Evolutionary conservation across 2,797 vertebrate genomes (phyloP).

Genomic region (Simalia tracyae): DNA sequence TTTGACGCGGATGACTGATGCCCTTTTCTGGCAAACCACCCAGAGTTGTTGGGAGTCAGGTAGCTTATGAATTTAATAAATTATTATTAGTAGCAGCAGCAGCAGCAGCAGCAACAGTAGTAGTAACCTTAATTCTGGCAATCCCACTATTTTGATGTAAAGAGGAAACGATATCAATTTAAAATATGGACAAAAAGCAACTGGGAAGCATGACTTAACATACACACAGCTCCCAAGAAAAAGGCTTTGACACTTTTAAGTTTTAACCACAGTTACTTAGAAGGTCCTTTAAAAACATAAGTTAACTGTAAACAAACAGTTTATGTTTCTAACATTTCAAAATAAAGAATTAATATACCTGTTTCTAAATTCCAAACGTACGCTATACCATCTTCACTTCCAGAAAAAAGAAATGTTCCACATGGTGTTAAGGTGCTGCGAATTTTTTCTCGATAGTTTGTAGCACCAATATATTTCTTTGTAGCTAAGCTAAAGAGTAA

Average conservation of each 20-base stretch:
- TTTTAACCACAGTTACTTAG: neutral
- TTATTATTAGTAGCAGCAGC: no score
- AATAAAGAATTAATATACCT: constrained; percentile 71
- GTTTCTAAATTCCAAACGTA: constrained; percentile 98
- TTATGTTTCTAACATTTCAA: neutral
- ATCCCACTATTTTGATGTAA: neutral
- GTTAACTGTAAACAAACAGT: neutral
- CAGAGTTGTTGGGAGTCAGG: no score
- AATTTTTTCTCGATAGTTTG: constrained; percentile 93
- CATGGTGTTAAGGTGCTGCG: constrained; percentile 92
- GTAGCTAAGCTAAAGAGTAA: constrained; percentile 80
- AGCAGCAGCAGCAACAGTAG: no score
- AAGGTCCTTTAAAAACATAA: neutral
- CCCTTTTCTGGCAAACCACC: no score
- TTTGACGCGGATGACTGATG: no score
- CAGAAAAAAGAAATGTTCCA: constrained; percentile 93
- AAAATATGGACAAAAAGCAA: neutral
- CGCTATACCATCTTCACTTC: constrained; percentile 93
- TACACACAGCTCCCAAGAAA: neutral
- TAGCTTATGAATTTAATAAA: no score
- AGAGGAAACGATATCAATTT: neutral
- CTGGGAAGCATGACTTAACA: neutral
- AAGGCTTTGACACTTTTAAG: neutral
- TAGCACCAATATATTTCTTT: constrained; percentile 91
- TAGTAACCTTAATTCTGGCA: neutral